A percentile compares a stretch with the other conserved stretches of the same genome.
Evolutionary conservation across 2,888 invertebrate species (phyloP).

Genomic region (Nebria salina): DNA sequence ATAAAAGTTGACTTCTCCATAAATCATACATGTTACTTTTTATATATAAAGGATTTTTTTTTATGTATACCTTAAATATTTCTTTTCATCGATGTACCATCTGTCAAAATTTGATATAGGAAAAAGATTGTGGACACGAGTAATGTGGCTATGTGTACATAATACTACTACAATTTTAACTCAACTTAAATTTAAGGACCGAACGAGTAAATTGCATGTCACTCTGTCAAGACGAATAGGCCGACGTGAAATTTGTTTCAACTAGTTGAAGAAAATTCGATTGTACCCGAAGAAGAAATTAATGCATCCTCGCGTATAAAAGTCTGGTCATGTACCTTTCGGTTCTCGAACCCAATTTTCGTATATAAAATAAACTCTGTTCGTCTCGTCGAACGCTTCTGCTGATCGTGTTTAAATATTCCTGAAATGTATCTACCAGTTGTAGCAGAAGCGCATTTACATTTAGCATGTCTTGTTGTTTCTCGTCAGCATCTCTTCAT

Average conservation of each 20-base stretch:
- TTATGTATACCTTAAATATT: no score
- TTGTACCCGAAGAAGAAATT: slow-evolving; percentile 40
- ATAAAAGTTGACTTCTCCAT: no score
- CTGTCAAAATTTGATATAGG: no score
- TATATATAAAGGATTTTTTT: no score
- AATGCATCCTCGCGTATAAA: slow-evolving; percentile 36
- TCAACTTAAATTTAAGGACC: slow-evolving; percentile 57
- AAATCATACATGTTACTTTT: no score
- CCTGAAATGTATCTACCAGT: background rate
- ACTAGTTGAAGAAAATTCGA: slow-evolving; percentile 55
- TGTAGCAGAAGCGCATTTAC: background rate
- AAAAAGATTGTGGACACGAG: no score
- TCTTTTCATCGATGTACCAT: no score
- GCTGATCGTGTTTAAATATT: slow-evolving; percentile 3
- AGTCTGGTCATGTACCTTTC: slow-evolving; percentile 36
- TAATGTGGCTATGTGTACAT: background rate
- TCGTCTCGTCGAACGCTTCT: background rate
- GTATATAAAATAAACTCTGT: slow-evolving; percentile 32
- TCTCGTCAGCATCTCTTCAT: background rate
- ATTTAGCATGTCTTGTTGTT: background rate
- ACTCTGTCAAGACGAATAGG: slow-evolving; percentile 61
- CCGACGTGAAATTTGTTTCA: slow-evolving; percentile 61
- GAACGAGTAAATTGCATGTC: slow-evolving; percentile 61
- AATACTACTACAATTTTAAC: slow-evolving; percentile 44
- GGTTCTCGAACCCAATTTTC: slow-evolving; percentile 34